Percentiles rank a stretch among this genome's conserved stretches.
These are phyloP conservation scores for Sphaerodactylus townsendi DNA, from an alignment of 2,113 vertebrate genomes.

Conservation along the genomic window DNA sequence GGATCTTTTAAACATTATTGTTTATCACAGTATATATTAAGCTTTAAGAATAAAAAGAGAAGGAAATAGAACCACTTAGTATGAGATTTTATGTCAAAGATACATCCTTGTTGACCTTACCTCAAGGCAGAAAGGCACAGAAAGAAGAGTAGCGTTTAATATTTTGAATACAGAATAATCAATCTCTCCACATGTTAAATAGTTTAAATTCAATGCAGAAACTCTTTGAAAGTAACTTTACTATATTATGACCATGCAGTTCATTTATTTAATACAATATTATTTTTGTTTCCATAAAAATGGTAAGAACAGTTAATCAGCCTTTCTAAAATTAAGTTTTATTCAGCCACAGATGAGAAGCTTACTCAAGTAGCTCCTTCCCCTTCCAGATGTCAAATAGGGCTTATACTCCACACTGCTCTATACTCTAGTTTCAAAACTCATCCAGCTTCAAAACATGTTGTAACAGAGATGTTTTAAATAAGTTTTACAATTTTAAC, in stretches of 20 bases:
- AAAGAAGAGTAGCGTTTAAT: background rate
- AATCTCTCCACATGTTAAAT: background rate
- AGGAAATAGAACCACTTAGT: background rate
- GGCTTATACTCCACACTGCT: too few relatives aligned
- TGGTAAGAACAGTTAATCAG: background rate
- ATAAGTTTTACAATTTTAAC: too few relatives aligned
- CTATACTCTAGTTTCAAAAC: too few relatives aligned
- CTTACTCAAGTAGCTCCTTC: constrained; percentile 37
- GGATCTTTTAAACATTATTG: background rate
- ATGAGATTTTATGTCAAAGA: background rate
- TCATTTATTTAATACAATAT: constrained; percentile 12
- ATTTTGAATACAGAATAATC: background rate
- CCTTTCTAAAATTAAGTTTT: background rate
- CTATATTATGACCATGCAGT: background rate
- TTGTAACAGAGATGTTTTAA: too few relatives aligned
- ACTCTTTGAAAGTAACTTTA: constrained; percentile 15
- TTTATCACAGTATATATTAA: background rate
- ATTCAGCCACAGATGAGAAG: constrained; percentile 26
- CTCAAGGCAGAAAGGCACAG: background rate
- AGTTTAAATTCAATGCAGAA: background rate
- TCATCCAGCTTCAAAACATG: too few relatives aligned
- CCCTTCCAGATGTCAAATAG: constrained; percentile 36
- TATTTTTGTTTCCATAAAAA: background rate
- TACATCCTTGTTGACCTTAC: background rate
- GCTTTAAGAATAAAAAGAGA: background rate